Percentiles rank a stretch among this genome's conserved stretches.
Evolutionary conservation across 2,113 vertebrate species (phyloP).

Genomic region (Otus sunia): DNA sequence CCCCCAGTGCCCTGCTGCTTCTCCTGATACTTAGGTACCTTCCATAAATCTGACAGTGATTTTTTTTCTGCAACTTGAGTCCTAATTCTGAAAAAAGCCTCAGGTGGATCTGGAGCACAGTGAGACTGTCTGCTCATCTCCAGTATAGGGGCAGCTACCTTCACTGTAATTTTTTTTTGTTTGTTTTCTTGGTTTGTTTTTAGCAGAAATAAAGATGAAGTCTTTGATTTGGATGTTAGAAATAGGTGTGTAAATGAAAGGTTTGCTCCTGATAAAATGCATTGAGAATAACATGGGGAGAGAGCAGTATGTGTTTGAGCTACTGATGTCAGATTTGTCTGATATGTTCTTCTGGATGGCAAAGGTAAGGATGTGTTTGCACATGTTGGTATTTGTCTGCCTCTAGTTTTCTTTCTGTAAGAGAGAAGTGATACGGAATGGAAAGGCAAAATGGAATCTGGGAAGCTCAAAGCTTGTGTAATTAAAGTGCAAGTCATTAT

Average conservation of each 20-base stretch:
- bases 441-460: not conserved
- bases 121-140: not conserved
- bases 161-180: not conserved
- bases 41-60: not conserved
- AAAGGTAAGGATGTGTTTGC: not conserved
- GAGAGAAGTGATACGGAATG: not conserved
- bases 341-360: not conserved
- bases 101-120: not conserved
- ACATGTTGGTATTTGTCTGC: not conserved
- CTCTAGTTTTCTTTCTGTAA: not conserved
- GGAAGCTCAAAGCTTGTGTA: not conserved
- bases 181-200: not conserved
- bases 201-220: not conserved
- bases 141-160: not conserved
- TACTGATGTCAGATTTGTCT: not conserved
- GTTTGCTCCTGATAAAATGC: not conserved
- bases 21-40: not conserved
- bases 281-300: not conserved
- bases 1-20: not conserved
- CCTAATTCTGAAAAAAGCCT: not conserved
- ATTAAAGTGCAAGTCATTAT: not conserved
- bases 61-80: not conserved
- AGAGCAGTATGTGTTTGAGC: not conserved
- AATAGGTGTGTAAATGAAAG: not conserved
- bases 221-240: not conserved